Percentiles rank a stretch among this genome's conserved stretches.
phyloP scores from a whole-genome alignment of 2,888 invertebrate species.

The Ferrisia virgata region DNA sequence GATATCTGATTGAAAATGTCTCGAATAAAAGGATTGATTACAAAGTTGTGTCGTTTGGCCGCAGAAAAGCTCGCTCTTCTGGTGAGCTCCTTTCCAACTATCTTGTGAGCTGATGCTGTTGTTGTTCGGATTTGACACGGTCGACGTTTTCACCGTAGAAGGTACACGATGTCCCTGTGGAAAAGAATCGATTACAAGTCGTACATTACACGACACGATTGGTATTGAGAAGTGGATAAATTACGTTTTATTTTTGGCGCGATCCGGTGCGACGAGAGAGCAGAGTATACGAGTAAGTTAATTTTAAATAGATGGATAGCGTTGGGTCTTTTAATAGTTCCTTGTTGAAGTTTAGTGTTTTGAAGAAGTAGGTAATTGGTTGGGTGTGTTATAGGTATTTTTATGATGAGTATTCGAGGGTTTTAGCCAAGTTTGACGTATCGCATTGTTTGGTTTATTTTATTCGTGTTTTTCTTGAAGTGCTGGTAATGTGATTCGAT shows the following conservation, averaged over 20 bases:
- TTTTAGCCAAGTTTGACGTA: too few species aligned
- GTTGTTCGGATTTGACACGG: not conserved
- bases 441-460: too few species aligned
- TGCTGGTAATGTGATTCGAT: too few species aligned
- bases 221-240: slow-evolving; percentile 35
- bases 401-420: too few species aligned
- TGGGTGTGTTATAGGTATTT: too few species aligned
- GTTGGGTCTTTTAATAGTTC: too few species aligned
- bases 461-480: too few species aligned
- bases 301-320: too few species aligned
- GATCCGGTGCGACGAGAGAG: slow-evolving; percentile 8
- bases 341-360: too few species aligned
- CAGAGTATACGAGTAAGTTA: too few species aligned
- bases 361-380: too few species aligned
- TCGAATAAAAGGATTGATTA: slow-evolving; percentile 41
- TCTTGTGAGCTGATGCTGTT: not conserved
- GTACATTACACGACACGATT: slow-evolving; percentile 8
- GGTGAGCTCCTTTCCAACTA: not conserved
- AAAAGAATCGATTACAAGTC: slow-evolving; percentile 41
- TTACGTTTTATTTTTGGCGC: slow-evolving; percentile 32
- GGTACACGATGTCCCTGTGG: slow-evolving; percentile 8
- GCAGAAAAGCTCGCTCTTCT: not conserved
- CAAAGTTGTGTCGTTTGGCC: slow-evolving; percentile 21
- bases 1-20: slow-evolving; percentile 45
- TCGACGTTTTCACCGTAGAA: not conserved